Percentiles rank a stretch among this genome's conserved stretches.
These are phyloP conservation scores for Nesoenas mayeri DNA, from an alignment of 2,113 vertebrate genomes.

Conservation along the genomic window DNA sequence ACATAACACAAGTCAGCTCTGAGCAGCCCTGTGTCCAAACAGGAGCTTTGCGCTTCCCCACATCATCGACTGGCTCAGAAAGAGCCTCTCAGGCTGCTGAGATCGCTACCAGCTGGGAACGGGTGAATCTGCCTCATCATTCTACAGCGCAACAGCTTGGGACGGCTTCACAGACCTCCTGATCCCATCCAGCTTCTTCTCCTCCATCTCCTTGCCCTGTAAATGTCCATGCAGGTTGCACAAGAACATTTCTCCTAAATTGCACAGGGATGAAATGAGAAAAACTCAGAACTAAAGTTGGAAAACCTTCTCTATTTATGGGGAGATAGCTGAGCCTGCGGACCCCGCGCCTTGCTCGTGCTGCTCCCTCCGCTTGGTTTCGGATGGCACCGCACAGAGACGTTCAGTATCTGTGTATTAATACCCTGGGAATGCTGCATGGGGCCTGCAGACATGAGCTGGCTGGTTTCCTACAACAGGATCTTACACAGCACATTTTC, in stretches of 20 bases:
- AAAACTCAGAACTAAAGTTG: background rate
- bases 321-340: background rate
- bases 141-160: background rate
- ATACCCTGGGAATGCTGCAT: background rate
- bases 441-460: background rate
- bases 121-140: background rate
- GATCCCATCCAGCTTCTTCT: background rate
- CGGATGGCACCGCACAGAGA: background rate
- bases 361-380: background rate
- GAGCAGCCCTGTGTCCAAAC: background rate
- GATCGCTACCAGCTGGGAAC: background rate
- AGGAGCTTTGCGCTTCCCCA: background rate
- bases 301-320: background rate
- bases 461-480: background rate
- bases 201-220: background rate
- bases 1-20: background rate
- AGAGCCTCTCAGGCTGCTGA: background rate
- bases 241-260: background rate
- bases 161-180: background rate
- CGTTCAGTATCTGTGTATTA: background rate
- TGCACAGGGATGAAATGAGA: background rate
- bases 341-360: background rate
- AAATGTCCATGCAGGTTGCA: background rate
- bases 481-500: background rate
- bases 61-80: background rate